Evolutionary conservation across 2,797 vertebrate genomes (phyloP), one percentile per base, ranked within the genome.

Genomic region (Steatocranus sp.): DNA sequence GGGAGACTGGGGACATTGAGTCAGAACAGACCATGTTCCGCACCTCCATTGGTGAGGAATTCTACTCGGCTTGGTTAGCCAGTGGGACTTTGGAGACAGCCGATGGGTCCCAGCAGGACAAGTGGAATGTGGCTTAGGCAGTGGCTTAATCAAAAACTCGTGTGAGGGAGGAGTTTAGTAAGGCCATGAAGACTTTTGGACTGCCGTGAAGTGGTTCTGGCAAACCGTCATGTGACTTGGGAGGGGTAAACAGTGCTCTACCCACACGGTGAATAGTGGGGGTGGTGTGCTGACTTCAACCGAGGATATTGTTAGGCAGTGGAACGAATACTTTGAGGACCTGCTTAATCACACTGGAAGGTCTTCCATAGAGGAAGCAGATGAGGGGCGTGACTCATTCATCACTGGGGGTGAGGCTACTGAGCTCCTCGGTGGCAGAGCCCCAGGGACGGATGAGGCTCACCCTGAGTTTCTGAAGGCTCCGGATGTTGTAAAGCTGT

Each of bases 1-100:
- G 56, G 17, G 56, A 34, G 4, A 7, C 30, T 34, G 56, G 17
- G 17, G 30, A 61, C 56, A 61, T 11, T 56, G 27, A 7, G 30
- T 58, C 54, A n/a, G 30, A 58, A 32, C 1, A 10, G 30, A 5
- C 0, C 10, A 0, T 61, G 56, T 61, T 61, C 0, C 2, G 30
- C 56, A 34, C 30, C 17, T 61, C 0, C 56, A 61, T 34, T 34
- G 10, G 9, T 61, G 30, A 61, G 34, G 58, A 63, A 36, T 63
- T 38, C 11, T 63, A 23, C 6, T 20, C 0, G 3, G 34, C 34
- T 63, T 63, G 34, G 58, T 63, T 14, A 38, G 7, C 34, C 58
- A 38, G n/a, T 38, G 58, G 58, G 34, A 2, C 56, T 58, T 58
- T 58, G 56, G 30, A 58, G 56, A 34, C 10, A 61, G 17, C 30